These are phyloP conservation scores for Catajapyx aquilonaris DNA, from an alignment of 1,140 invertebrate genomes.

Conservation along the genomic window DNA sequence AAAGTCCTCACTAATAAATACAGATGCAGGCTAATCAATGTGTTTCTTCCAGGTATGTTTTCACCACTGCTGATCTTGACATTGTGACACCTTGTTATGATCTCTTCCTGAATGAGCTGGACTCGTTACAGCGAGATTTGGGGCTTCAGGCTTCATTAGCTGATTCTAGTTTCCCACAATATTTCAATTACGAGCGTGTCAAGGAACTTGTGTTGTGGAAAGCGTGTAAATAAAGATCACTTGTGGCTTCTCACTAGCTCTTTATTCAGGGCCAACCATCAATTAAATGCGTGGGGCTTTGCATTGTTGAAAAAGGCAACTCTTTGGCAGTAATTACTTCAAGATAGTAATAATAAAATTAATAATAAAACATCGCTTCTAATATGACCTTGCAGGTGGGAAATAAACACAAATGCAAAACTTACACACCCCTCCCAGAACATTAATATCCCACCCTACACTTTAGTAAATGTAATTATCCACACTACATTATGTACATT, in stretches of 20 bases:
- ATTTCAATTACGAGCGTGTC: slow-evolving; percentile 57
- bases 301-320: not conserved
- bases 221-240: too few relatives aligned
- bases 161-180: slow-evolving; percentile 51
- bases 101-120: slow-evolving; percentile 37
- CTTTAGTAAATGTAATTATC: too few relatives aligned
- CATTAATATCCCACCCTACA: too few relatives aligned
- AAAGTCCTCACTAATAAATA: not conserved
- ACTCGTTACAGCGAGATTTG: slow-evolving; percentile 29
- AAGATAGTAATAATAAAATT: too few relatives aligned
- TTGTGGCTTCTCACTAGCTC: too few relatives aligned
- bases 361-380: too few relatives aligned
- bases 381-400: too few relatives aligned
- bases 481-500: too few relatives aligned
- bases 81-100: slow-evolving; percentile 64
- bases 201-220: slow-evolving; percentile 36
- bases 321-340: too few relatives aligned
- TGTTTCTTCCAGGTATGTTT: slow-evolving; percentile 36
- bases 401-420: too few relatives aligned
- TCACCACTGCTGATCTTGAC: slow-evolving; percentile 55
- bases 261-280: too few relatives aligned
- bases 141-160: slow-evolving; percentile 24
- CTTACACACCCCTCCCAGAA: too few relatives aligned
- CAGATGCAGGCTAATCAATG: slow-evolving; percentile 1
- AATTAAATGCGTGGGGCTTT: not conserved